Percentiles rank a stretch among this genome's conserved stretches.
These are phyloP conservation scores for Neoniphon sammara DNA, from an alignment of 2,797 vertebrate genomes.

Conservation along the genomic window DNA sequence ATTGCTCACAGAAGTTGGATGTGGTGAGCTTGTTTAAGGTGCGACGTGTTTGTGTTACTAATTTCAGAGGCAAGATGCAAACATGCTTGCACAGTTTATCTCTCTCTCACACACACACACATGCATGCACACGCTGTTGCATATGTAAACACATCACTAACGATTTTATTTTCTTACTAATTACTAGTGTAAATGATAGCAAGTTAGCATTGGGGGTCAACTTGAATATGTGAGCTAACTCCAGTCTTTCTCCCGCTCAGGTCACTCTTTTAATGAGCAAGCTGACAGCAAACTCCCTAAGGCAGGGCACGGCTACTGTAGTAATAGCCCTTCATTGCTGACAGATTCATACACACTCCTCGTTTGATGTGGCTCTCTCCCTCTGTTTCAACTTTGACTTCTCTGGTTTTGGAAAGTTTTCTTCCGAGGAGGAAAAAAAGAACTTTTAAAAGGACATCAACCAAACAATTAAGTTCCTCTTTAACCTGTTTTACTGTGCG, in stretches of 20 bases:
- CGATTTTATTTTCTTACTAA: not conserved
- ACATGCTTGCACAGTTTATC: constrained; percentile 48
- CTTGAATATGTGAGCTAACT: constrained; percentile 48
- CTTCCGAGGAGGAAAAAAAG: constrained; percentile 57
- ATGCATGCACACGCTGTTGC: constrained; percentile 19
- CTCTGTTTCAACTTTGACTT: constrained; percentile 61
- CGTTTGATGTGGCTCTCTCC: constrained; percentile 80
- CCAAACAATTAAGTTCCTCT: constrained; percentile 74
- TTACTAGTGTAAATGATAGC: not conserved
- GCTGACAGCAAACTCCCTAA: constrained; percentile 76
- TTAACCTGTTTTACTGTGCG: constrained; percentile 72
- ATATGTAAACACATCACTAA: not conserved
- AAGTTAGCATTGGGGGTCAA: constrained; percentile 1
- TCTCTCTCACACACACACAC: constrained; percentile 20
- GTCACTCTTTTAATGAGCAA: constrained; percentile 79
- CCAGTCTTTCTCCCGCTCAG: constrained; percentile 58
- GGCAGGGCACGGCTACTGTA: constrained; percentile 79
- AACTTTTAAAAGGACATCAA: constrained; percentile 72
- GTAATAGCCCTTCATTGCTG: constrained; percentile 81
- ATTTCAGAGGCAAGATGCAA: constrained; percentile 68
- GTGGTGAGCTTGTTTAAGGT: constrained; percentile 75
- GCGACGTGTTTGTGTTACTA: constrained; percentile 74
- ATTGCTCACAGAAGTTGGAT: constrained; percentile 76
- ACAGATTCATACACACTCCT: constrained; percentile 79
- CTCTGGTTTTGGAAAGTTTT: constrained; percentile 66